Conservation (phyloP, 1,140 invertebrate genomes). For the Drosophila rhopaloa region DNA sequence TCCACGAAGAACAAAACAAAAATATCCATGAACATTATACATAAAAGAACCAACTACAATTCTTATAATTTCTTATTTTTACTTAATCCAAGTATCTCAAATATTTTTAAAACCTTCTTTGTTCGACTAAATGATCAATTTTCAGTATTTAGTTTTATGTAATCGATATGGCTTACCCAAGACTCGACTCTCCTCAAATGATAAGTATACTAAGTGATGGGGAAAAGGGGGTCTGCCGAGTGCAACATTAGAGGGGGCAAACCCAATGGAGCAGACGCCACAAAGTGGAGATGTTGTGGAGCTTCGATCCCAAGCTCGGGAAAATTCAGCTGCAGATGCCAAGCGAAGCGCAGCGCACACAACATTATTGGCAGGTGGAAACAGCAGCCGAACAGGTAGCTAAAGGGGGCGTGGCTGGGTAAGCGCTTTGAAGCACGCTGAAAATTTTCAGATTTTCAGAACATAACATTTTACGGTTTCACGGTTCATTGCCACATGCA, state of each 20-base stretch:
- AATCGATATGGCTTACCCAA: constrained; percentile 35
- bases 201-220: not conserved
- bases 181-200: not conserved
- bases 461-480: constrained; percentile 82
- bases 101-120: too few relatives aligned
- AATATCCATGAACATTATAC: too few relatives aligned
- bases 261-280: constrained; percentile 41
- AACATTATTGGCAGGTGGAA: constrained; percentile 65
- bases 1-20: too few relatives aligned
- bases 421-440: constrained; percentile 72
- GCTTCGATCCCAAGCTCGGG: constrained; percentile 6
- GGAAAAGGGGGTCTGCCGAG: not conserved
- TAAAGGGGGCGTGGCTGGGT: constrained; percentile 12
- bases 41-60: too few relatives aligned
- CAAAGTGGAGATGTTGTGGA: constrained; percentile 37
- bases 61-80: too few relatives aligned
- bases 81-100: too few relatives aligned
- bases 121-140: constrained; percentile 9
- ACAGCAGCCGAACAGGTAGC: constrained; percentile 34
- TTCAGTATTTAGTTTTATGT: constrained; percentile 29
- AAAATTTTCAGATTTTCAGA: constrained; percentile 81
- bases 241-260: not conserved
- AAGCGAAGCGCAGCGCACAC: constrained; percentile 41
- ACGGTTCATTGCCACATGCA: constrained; percentile 81
- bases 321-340: constrained; percentile 46